Conservation (phyloP, 2,113 vertebrate genomes). For the Psephotus haematonotus region DNA sequence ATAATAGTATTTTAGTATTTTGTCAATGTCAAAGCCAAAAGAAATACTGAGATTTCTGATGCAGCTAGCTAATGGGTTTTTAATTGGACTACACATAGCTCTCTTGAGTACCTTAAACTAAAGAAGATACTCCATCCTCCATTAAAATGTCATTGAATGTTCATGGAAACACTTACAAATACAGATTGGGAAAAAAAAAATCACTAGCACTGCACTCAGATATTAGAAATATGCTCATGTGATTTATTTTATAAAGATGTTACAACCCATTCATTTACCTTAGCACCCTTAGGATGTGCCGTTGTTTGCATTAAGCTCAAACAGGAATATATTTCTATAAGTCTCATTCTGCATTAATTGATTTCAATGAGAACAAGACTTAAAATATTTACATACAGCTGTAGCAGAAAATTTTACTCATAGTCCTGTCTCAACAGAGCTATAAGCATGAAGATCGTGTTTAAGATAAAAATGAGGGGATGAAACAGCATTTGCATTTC, state of each 20-base stretch:
- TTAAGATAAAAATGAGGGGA: background rate
- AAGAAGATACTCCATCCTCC: background rate
- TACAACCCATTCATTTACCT: background rate
- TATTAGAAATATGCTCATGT: background rate
- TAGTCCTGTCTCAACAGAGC: background rate
- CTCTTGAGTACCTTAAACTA: background rate
- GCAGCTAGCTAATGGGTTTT: background rate
- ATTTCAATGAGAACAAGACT: background rate
- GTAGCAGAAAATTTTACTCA: background rate
- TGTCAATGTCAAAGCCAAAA: background rate
- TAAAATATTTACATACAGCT: background rate
- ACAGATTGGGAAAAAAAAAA: background rate
- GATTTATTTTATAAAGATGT: background rate
- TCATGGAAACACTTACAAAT: background rate
- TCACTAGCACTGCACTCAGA: background rate
- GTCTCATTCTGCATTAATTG: background rate
- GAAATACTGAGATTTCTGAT: background rate
- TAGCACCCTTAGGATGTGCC: background rate
- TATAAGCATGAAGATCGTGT: accelerated
- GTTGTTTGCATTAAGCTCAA: background rate
- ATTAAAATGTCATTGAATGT: background rate
- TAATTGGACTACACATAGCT: background rate
- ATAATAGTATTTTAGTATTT: background rate
- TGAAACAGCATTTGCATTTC: background rate
- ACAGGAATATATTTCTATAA: background rate